A percentile compares a stretch with the other conserved stretches of the same genome.
phyloP scores from a whole-genome alignment of 2,113 vertebrate genomes.

The Stigmatopora nigra region DNA sequence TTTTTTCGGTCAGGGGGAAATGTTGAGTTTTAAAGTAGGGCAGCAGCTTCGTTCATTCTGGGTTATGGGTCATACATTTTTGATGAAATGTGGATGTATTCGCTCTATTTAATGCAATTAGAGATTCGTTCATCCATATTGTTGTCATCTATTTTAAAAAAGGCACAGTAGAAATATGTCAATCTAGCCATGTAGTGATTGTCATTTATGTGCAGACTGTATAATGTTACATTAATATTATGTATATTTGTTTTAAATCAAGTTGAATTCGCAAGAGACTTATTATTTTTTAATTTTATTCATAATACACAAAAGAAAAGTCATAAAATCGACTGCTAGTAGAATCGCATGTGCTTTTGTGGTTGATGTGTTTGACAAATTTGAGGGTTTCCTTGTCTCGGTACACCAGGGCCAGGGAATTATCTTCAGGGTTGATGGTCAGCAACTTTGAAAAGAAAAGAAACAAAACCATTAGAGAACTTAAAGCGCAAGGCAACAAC shows the following conservation, averaged over 20 bases:
- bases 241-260: too few species aligned
- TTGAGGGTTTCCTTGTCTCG: slow-evolving; percentile 92
- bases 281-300: slow-evolving; percentile 66
- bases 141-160: not conserved
- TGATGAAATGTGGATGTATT: not conserved
- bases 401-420: slow-evolving; percentile 88
- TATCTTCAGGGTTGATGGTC: slow-evolving; percentile 87
- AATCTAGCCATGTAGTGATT: not conserved
- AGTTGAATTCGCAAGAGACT: not conserved
- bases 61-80: not conserved
- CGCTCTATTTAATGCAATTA: not conserved
- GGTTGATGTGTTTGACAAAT: slow-evolving; percentile 92
- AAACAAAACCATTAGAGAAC: not conserved
- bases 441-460: slow-evolving; percentile 74
- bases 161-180: not conserved
- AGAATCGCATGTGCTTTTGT: slow-evolving; percentile 65
- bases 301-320: slow-evolving; percentile 90
- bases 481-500: too few species aligned
- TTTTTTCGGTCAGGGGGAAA: not conserved
- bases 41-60: not conserved
- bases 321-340: slow-evolving; percentile 75
- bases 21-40: not conserved
- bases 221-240: too few species aligned
- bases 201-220: too few species aligned
- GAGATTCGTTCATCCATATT: not conserved